A percentile compares a stretch with the other conserved stretches of the same genome.
phyloP scores from a whole-genome alignment of 2,888 invertebrate genomes.

The Amblyjoppa proteus region DNA sequence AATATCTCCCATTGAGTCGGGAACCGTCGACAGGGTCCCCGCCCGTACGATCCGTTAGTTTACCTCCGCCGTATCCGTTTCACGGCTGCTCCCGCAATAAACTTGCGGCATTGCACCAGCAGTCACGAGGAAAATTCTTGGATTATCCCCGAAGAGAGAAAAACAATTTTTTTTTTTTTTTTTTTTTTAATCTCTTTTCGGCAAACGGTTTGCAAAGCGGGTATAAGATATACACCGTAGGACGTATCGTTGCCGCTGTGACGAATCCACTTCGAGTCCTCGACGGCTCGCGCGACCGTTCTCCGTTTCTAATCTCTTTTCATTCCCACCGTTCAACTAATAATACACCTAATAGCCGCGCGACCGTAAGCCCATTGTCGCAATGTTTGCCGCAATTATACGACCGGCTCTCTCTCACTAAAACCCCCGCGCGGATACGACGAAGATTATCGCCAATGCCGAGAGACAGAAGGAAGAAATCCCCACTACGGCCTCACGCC shows the following conservation, averaged over 20 bases:
- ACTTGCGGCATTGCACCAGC: slow-evolving; percentile 64
- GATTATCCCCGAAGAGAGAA: slow-evolving; percentile 41
- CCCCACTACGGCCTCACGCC: slow-evolving; percentile 4
- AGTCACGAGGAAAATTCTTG: slow-evolving; percentile 62
- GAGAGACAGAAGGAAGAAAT: slow-evolving; percentile 1
- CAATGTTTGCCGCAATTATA: slow-evolving; percentile 68
- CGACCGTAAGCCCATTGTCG: slow-evolving; percentile 62
- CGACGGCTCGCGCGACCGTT: slow-evolving; percentile 60
- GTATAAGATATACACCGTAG: slow-evolving; percentile 1
- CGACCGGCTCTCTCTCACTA: slow-evolving; percentile 33
- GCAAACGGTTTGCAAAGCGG: slow-evolving; percentile 18
- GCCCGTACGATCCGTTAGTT: background rate
- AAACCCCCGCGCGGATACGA: background rate
- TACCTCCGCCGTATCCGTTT: slow-evolving; percentile 49
- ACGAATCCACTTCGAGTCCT: slow-evolving; percentile 42
- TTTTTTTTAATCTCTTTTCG: slow-evolving; percentile 35
- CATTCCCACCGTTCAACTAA: background rate
- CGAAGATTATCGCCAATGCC: slow-evolving; percentile 51
- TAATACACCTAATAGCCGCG: slow-evolving; percentile 34
- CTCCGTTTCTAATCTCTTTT: slow-evolving; percentile 67
- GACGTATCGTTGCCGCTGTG: slow-evolving; percentile 32
- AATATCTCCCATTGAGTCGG: slow-evolving; percentile 32
- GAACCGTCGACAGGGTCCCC: slow-evolving; percentile 6
- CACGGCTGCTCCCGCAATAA: slow-evolving; percentile 58
- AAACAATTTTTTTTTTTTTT: background rate